Conservation (phyloP, 2,113 vertebrate species). For the Leuciscus idus region DNA sequence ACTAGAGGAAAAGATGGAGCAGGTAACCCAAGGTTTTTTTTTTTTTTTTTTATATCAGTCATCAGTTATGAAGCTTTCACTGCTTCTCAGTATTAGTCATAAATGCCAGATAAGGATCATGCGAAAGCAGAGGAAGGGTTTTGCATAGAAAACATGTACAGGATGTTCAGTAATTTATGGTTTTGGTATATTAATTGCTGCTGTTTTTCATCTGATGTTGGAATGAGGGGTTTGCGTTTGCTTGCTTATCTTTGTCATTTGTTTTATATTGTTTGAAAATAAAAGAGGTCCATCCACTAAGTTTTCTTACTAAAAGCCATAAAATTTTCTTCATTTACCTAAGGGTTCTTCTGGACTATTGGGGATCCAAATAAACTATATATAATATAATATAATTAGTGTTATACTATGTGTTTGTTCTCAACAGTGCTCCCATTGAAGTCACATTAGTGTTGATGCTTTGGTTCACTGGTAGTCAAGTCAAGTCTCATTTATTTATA, state of each 20-base stretch:
- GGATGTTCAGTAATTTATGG: background rate
- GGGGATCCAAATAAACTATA: no score
- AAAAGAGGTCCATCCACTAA: background rate
- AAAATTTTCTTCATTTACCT: no score
- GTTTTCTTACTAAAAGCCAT: background rate
- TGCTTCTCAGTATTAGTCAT: background rate
- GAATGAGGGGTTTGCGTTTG: background rate
- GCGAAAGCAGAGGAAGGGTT: background rate
- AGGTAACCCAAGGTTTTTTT: slow-evolving; percentile 74
- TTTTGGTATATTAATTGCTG: background rate
- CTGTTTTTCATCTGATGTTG: background rate
- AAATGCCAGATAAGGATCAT: background rate
- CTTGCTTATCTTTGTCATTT: background rate
- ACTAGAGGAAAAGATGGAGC: slow-evolving; percentile 94
- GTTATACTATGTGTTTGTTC: no score
- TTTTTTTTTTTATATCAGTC: no score
- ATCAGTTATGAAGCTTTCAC: no score
- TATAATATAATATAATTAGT: no score
- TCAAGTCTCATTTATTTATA: no score
- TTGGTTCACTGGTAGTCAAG: no score
- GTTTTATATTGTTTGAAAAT: background rate
- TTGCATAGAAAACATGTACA: background rate
- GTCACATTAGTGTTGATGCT: no score
- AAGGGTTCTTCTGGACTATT: no score
- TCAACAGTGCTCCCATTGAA: no score